These are phyloP conservation scores for Auanema sp. DNA, from an alignment of 2,888 invertebrate species.

Conservation along the genomic window DNA sequence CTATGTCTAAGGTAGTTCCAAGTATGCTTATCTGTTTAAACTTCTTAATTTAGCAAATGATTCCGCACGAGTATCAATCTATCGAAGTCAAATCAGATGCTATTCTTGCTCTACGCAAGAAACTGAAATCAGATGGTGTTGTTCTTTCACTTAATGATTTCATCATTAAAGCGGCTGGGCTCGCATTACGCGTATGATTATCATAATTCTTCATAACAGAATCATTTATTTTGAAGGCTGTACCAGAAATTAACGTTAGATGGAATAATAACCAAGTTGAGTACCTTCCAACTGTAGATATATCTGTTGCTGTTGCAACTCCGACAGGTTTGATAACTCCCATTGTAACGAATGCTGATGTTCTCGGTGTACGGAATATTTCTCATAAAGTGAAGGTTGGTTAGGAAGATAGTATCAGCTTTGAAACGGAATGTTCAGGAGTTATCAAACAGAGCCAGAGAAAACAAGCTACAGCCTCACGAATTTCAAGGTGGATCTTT, in stretches of 20 bases:
- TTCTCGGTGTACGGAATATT: conserved; percentile 70
- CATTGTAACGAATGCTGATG: conserved; percentile 75
- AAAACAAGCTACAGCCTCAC: conserved; percentile 72
- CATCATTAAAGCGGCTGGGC: conserved; percentile 73
- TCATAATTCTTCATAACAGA: neutral
- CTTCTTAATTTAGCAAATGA: conserved; percentile 68
- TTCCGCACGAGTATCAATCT: conserved; percentile 75
- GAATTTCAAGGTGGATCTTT: conserved; percentile 72
- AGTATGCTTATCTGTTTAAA: neutral
- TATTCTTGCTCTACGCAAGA: conserved; percentile 68
- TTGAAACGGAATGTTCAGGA: conserved; percentile 23
- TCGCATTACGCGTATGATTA: conserved; percentile 68
- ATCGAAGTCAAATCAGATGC: conserved; percentile 70
- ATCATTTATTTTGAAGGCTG: conserved; percentile 69
- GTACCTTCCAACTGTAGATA: conserved; percentile 74
- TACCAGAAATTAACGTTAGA: conserved; percentile 36
- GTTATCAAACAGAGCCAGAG: conserved; percentile 49
- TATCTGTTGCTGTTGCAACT: conserved; percentile 93
- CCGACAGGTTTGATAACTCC: conserved; percentile 89
- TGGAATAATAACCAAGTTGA: conserved; percentile 29
- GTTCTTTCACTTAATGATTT: conserved; percentile 74
- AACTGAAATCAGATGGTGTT: conserved; percentile 63
- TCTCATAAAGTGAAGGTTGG: conserved; percentile 32
- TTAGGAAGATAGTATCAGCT: neutral
- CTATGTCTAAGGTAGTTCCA: conserved; percentile 70